phyloP scores from a whole-genome alignment of 1,140 invertebrate genomes.

The Drosophila rhopaloa region DNA sequence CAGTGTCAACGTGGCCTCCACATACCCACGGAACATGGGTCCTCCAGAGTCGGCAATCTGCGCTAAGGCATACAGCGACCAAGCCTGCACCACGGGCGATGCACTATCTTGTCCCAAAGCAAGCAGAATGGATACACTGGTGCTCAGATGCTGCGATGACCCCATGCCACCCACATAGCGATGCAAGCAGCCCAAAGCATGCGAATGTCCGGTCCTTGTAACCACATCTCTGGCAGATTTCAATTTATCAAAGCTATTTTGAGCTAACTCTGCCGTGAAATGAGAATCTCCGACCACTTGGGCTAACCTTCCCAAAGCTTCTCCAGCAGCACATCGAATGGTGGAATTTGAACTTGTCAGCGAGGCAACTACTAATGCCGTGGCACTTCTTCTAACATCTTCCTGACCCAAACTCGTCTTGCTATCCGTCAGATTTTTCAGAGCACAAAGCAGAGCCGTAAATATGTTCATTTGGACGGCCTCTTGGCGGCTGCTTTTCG shows the following conservation, averaged over 20 bases:
- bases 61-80: slow-evolving; percentile 97
- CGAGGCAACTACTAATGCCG: slow-evolving; percentile 91
- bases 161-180: slow-evolving; percentile 96
- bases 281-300: slow-evolving; percentile 94
- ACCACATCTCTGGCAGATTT: slow-evolving; percentile 95
- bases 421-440: slow-evolving; percentile 94
- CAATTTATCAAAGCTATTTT: slow-evolving; percentile 95
- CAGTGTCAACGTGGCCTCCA: slow-evolving; percentile 96
- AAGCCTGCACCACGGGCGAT: slow-evolving; percentile 89
- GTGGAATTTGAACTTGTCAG: slow-evolving; percentile 94
- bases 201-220: slow-evolving; percentile 95
- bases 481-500: slow-evolving; percentile 95
- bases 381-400: slow-evolving; percentile 94
- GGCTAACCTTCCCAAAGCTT: slow-evolving; percentile 95
- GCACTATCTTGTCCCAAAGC: slow-evolving; percentile 96
- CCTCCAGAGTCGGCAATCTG: slow-evolving; percentile 98
- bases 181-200: slow-evolving; percentile 96
- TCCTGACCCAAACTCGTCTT: slow-evolving; percentile 95
- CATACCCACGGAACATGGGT: slow-evolving; percentile 98
- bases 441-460: slow-evolving; percentile 94
- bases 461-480: slow-evolving; percentile 99
- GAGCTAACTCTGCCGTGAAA: slow-evolving; percentile 95
- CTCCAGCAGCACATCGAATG: slow-evolving; percentile 93
- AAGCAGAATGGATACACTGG: slow-evolving; percentile 96
- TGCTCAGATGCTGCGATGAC: slow-evolving; percentile 95